Evolutionary conservation across 2,113 vertebrate species (phyloP).

Genomic region (Piprites chloris): DNA sequence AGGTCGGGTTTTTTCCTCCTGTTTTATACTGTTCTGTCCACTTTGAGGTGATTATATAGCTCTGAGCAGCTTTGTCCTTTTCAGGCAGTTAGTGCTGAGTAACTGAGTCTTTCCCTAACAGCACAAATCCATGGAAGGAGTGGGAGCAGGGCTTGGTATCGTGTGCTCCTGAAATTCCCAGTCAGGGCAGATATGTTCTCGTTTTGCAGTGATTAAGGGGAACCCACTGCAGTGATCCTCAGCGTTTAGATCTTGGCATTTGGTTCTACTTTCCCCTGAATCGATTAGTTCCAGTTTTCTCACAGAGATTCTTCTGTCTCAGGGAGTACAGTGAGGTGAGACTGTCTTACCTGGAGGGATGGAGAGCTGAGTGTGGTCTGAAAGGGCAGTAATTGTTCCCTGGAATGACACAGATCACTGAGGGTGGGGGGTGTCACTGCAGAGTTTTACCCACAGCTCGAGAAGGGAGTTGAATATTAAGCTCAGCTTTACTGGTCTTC

Average conservation of each 20-base stretch:
- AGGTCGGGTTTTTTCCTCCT: not conserved
- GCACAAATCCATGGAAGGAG: not conserved
- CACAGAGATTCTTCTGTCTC: not conserved
- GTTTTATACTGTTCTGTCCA: not conserved
- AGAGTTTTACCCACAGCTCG: not conserved
- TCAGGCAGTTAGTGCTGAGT: not conserved
- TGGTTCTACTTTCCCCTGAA: not conserved
- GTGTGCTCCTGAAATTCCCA: not conserved
- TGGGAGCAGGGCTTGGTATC: not conserved
- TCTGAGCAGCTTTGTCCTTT: conserved; percentile 16
- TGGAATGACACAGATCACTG: not conserved
- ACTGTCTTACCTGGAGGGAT: not conserved
- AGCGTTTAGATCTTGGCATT: not conserved
- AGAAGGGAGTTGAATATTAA: not conserved
- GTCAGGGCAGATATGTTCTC: not conserved
- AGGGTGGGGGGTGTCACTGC: not conserved
- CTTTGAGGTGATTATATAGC: not conserved
- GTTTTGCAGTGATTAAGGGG: not conserved
- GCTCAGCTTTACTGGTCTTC: not conserved
- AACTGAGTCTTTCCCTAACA: not conserved
- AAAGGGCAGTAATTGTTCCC: not conserved
- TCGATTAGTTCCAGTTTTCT: not conserved
- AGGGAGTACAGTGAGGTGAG: not conserved
- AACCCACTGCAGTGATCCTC: not conserved
- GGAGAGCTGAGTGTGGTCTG: not conserved